Base-by-base conservation (phyloP, 2,113 vertebrate genomes). In the Brachyhypopomus gauderio region DNA sequence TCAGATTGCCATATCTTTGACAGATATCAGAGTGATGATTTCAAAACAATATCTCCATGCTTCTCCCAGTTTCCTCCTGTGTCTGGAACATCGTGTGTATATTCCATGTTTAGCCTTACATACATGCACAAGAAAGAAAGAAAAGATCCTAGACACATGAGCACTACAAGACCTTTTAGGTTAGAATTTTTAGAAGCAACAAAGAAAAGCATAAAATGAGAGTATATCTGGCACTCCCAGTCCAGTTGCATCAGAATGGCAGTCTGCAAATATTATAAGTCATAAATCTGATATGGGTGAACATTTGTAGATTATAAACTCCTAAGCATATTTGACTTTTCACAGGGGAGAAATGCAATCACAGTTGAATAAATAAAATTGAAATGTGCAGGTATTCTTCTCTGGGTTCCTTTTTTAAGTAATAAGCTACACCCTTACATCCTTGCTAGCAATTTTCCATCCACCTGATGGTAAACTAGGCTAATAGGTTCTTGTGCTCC, bases 301-400 rank as follows among this genome's bases (percentile, higher is more conserved):
- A 5, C 77, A 41, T 79, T 55, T 66, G 80, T 79, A 34, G 74
- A 90, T 87, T 87, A 89, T 79, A 78, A 84, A 85, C 87, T 85
- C 73, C 80, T 83, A 64, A 52, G 80, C 22, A 84, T 80, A 85
- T 83, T 88, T 86, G 75, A 78, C 77, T 87, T 82, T 85, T 87
- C 63, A 83, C 45, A 30, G 36, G 23, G 34, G 19, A 67, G 20
- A 70, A 82, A 62, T 72, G 69, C 52, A 25, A 67, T 23, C 30
- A 77, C 20, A 55, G 74, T 45, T 69, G 41, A 75, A 81, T 81
- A 20, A 80, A 80, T 70, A 4, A 36, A 34, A 69, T 80, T 79
- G 30, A 38, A 25, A 45, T 23, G n/a, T 30, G 17, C 59, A 17
- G 34, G 12, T 27, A 45, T 22, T 79, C 66, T 36, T 34, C 64